Base-by-base conservation (phyloP, 2,888 invertebrate genomes). In the Aelia acuminata region DNA sequence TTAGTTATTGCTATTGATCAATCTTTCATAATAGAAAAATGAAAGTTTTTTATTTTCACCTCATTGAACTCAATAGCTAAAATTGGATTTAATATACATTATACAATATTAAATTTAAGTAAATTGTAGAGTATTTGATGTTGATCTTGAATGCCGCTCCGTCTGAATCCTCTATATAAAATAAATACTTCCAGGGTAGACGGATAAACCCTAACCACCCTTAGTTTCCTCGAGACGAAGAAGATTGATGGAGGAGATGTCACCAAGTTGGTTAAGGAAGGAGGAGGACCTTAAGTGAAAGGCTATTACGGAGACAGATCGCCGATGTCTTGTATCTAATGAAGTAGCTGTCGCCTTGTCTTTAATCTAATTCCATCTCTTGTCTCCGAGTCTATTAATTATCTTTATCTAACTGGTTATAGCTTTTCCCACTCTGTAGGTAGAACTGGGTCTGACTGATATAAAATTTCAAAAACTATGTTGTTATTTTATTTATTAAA, bases 271-370 rank as follows among this genome's bases (percentile, higher is more conserved):
- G 75, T 75, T 75, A 75, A 18, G 5, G 7, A 75, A 18, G 75
- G 35, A 43, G 75, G 22, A n/a, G 75, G 75, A 75, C 75, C 20
- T 18, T 75, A 75, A 75, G 39, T 75, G 75, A 75, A 31, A 75
- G 75, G 20, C 39, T 39, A 39, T 75, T 43, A 75, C 22, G 75
- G 39, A 75, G 75, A 75, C 75, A 10, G 75, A 75, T 75, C 75
- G 35, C 43, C 39, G 75, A 20, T 35, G 35, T 43, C 43, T 75
- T 39, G 39, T 8, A 18, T 2, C 43, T 39, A 75, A 39, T 43
- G 43, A 75, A 43, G 39, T 20, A 10, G 20, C 20, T 75, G 75
- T 75, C 75, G 39, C 43, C 75, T 75, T n/a, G 20, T 15, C 75
- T 75, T 3, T 15, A 2, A 7, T 75, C 39, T 75, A 75, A 75